phyloP scores from a whole-genome alignment of 2,113 vertebrate genomes.

The Calidris pygmaea region DNA sequence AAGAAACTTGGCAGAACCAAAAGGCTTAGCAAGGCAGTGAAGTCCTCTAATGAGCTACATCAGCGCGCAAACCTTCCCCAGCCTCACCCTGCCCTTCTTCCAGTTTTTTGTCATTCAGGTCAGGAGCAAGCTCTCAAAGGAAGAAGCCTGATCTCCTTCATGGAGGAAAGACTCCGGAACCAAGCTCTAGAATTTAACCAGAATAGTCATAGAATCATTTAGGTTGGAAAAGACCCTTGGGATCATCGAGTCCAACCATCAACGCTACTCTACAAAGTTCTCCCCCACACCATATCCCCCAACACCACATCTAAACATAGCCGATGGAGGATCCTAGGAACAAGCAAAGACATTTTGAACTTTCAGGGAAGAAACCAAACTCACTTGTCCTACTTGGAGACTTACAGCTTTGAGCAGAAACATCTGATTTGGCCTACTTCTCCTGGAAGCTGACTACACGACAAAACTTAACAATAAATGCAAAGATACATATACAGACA shows the following conservation, averaged over 20 bases:
- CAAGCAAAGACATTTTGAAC: neutral
- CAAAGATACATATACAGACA: neutral
- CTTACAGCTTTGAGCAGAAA: neutral
- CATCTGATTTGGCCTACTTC: neutral
- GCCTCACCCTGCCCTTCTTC: neutral
- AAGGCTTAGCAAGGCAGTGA: neutral
- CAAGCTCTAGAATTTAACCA: neutral
- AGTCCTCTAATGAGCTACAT: slow-evolving; percentile 18
- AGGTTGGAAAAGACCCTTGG: too few species aligned
- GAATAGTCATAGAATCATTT: neutral
- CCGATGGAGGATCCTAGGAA: neutral
- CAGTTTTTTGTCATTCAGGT: slow-evolving; percentile 35
- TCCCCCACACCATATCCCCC: too few species aligned
- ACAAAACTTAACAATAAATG: neutral
- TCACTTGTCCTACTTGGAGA: neutral
- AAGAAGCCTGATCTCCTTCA: neutral
- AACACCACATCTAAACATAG: neutral
- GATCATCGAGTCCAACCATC: too few species aligned
- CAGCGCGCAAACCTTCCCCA: slow-evolving; percentile 16
- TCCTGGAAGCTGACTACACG: neutral
- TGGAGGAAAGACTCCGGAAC: neutral
- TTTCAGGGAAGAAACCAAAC: neutral
- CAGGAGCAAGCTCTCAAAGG: slow-evolving; percentile 13
- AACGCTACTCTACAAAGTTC: too few species aligned
- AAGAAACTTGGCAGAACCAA: slow-evolving; percentile 49